These are phyloP conservation scores for Chloroclysta siterata DNA, from an alignment of 2,888 invertebrate genomes.

Conservation along the genomic window DNA sequence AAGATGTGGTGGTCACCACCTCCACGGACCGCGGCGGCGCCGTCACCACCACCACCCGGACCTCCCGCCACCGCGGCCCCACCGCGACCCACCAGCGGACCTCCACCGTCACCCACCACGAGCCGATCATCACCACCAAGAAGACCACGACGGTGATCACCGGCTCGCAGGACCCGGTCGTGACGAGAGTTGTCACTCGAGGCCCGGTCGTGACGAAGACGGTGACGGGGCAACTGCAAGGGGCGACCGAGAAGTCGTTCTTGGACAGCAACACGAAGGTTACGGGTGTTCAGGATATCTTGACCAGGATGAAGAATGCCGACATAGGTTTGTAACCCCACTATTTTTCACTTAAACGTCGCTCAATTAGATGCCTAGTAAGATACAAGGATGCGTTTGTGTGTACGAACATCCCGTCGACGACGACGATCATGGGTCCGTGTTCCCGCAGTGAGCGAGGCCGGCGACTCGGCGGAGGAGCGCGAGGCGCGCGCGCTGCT, in stretches of 20 bases:
- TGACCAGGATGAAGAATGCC: constrained; percentile 91
- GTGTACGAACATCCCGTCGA: too few relatives aligned
- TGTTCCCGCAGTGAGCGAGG: constrained; percentile 81
- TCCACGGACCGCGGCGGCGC: constrained; percentile 58
- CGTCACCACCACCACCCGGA: constrained; percentile 57
- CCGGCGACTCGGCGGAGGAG: constrained; percentile 88
- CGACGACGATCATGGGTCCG: not conserved
- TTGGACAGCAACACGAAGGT: constrained; percentile 89
- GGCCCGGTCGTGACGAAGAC: constrained; percentile 42
- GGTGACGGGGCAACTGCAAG: constrained; percentile 16
- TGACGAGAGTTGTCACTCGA: constrained; percentile 27
- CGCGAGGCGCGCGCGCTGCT: constrained; percentile 89
- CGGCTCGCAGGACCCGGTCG: constrained; percentile 29
- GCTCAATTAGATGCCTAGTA: too few relatives aligned
- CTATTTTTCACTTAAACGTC: not conserved
- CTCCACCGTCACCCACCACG: constrained; percentile 39
- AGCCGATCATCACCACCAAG: constrained; percentile 38
- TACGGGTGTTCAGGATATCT: constrained; percentile 90
- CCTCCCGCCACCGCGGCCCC: constrained; percentile 41
- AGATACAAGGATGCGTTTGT: too few relatives aligned
- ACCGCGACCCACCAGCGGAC: constrained; percentile 42
- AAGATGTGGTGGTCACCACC: constrained; percentile 60
- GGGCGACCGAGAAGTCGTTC: constrained; percentile 83
- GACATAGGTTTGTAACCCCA: constrained; percentile 83
- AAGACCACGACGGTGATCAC: constrained; percentile 35